phyloP scores from a whole-genome alignment of 2,113 vertebrate species.

The Abramis brama region DNA sequence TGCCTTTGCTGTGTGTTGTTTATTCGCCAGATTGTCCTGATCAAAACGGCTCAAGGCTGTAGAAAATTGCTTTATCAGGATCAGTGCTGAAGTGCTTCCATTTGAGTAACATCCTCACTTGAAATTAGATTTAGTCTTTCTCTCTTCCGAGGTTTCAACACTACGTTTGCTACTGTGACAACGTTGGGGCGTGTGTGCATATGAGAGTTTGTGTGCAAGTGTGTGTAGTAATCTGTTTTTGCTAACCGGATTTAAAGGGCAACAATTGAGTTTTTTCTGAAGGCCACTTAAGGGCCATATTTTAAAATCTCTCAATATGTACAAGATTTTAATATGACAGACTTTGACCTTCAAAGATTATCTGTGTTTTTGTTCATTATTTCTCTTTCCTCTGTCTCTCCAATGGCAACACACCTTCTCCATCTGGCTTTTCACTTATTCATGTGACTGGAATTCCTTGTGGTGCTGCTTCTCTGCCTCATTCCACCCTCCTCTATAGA shows the following conservation, averaged over 20 bases:
- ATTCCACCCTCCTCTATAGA: neutral
- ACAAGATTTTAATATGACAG: slow-evolving; percentile 35
- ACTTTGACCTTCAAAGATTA: slow-evolving; percentile 22
- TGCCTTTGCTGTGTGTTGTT: slow-evolving; percentile 7
- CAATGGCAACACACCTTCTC: slow-evolving; percentile 23
- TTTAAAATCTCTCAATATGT: slow-evolving; percentile 61
- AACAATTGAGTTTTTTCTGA: slow-evolving; percentile 56
- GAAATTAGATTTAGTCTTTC: slow-evolving; percentile 25
- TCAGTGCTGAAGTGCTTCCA: slow-evolving; percentile 23
- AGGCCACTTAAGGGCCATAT: slow-evolving; percentile 60
- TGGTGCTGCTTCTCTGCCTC: neutral
- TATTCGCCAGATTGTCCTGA: slow-evolving; percentile 12
- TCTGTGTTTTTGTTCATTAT: neutral
- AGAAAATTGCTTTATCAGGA: slow-evolving; percentile 29
- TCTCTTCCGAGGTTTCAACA: slow-evolving; percentile 24
- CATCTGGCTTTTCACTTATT: slow-evolving; percentile 30
- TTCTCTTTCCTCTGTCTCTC: slow-evolving; percentile 18
- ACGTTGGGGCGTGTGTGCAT: neutral
- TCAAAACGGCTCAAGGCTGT: slow-evolving; percentile 18
- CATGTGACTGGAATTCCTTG: slow-evolving; percentile 23
- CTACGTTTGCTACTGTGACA: slow-evolving; percentile 23
- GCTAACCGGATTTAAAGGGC: slow-evolving; percentile 71
- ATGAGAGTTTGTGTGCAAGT: neutral
- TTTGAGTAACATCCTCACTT: slow-evolving; percentile 37
- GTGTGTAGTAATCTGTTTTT: slow-evolving; percentile 60